These are phyloP conservation scores for Macrostomum cliftonense DNA, from an alignment of 2,888 invertebrate genomes.

Conservation along the genomic window DNA sequence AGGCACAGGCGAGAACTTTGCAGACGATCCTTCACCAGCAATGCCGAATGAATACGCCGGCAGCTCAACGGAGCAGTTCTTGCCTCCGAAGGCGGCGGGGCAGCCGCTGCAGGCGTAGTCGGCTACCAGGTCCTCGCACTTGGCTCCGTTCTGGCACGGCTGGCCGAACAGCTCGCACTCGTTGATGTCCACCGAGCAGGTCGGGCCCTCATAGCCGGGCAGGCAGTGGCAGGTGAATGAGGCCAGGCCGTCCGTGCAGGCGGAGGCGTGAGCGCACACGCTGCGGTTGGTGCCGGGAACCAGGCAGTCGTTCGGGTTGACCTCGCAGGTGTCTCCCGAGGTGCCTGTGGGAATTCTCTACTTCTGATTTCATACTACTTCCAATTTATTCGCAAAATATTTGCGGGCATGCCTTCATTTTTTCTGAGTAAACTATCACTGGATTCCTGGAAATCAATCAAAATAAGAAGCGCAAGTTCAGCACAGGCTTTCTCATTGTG, in stretches of 20 bases:
- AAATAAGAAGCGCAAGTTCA: too few relatives aligned
- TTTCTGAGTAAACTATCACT: too few relatives aligned
- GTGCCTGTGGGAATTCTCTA: too few relatives aligned
- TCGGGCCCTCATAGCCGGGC: conserved; percentile 20
- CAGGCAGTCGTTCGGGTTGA: conserved; percentile 18
- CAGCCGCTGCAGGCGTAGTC: conserved; percentile 71
- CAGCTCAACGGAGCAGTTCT: conserved; percentile 52
- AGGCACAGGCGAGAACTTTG: too few relatives aligned
- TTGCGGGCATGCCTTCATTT: too few relatives aligned
- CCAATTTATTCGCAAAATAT: too few relatives aligned
- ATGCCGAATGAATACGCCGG: too few relatives aligned
- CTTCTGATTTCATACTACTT: too few relatives aligned
- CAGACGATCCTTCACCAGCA: conserved; percentile 27
- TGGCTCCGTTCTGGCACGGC: conserved; percentile 40
- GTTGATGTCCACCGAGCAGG: conserved; percentile 40
- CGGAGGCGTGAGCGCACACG: conserved; percentile 15
- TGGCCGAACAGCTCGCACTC: conserved; percentile 9
- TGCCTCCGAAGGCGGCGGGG: conserved; percentile 69
- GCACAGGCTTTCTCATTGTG: too few relatives aligned
- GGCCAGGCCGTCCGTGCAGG: conserved; percentile 10
- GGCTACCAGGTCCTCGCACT: conserved; percentile 45
- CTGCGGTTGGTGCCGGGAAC: conserved; percentile 6
- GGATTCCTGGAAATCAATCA: too few relatives aligned
- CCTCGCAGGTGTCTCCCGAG: conserved; percentile 14
- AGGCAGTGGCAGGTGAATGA: conserved; percentile 24